Percentiles rank a stretch among this genome's conserved stretches.
These are phyloP conservation scores for Nesospiza acunhae DNA, from an alignment of 2,113 vertebrate genomes.

Conservation along the genomic window DNA sequence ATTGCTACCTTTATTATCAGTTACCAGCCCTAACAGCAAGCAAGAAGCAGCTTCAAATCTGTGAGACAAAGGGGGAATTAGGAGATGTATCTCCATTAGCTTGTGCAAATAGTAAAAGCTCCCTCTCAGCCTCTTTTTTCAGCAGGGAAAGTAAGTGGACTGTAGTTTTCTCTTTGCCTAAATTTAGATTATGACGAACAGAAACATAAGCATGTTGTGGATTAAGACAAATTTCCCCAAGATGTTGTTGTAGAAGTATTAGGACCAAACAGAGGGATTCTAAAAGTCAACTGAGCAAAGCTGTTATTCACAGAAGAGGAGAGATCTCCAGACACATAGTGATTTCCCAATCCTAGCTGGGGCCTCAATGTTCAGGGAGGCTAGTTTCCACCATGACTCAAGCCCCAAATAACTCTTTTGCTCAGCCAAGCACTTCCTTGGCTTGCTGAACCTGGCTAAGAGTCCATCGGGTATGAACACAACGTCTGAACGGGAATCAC, in stretches of 20 bases:
- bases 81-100: conserved; percentile 38
- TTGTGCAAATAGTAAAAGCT: conserved; percentile 39
- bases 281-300: conserved; percentile 17
- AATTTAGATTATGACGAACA: background rate
- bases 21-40: conserved; percentile 37
- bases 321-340: background rate
- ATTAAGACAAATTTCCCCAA: conserved; percentile 45
- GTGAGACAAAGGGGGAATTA: conserved; percentile 3
- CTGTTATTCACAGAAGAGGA: background rate
- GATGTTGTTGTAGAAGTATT: background rate
- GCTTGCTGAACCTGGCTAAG: background rate
- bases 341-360: conserved; percentile 51
- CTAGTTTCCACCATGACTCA: conserved; percentile 46
- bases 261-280: conserved; percentile 24
- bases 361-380: background rate
- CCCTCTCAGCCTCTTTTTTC: background rate
- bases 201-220: conserved; percentile 12
- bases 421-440: conserved; percentile 28
- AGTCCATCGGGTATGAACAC: fast-evolving
- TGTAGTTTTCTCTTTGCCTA: conserved; percentile 19
- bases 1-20: conserved; percentile 55
- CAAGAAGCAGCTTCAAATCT: background rate
- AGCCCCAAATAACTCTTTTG: background rate
- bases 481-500: background rate
- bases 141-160: background rate